Conservation (phyloP, 2,797 vertebrate genomes). For the Tarsius wallacei region DNA sequence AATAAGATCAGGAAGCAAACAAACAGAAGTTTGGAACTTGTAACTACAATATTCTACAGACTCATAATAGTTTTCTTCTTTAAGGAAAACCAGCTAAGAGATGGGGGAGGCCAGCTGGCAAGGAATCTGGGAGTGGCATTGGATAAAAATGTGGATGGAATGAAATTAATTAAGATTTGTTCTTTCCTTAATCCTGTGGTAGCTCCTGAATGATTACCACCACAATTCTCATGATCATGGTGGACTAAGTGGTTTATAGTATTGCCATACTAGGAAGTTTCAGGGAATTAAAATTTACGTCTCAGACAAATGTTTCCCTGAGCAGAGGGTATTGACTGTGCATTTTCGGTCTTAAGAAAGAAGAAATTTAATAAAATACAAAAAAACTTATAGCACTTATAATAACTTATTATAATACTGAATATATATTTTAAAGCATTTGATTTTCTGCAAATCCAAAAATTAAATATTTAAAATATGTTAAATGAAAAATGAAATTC, state of each 20-base stretch:
- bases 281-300: background rate
- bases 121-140: background rate
- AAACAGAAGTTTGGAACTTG: background rate
- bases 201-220: background rate
- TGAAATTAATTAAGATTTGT: background rate
- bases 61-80: background rate
- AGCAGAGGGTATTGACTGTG: background rate
- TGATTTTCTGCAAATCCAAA: background rate
- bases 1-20: background rate
- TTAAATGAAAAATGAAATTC: conserved; percentile 62
- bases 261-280: background rate
- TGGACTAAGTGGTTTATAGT: background rate
- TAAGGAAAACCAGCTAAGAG: background rate
- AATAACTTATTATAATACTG: background rate
- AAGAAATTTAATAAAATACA: conserved; percentile 41
- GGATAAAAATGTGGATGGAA: background rate
- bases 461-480: background rate
- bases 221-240: background rate
- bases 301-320: background rate
- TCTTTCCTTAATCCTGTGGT: background rate
- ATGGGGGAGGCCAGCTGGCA: background rate
- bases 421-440: conserved; percentile 39
- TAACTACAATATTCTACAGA: background rate
- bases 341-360: background rate
- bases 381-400: conserved; percentile 24